Base-by-base conservation (phyloP, 1,140 invertebrate genomes). In the Solenopsis invicta region DNA sequence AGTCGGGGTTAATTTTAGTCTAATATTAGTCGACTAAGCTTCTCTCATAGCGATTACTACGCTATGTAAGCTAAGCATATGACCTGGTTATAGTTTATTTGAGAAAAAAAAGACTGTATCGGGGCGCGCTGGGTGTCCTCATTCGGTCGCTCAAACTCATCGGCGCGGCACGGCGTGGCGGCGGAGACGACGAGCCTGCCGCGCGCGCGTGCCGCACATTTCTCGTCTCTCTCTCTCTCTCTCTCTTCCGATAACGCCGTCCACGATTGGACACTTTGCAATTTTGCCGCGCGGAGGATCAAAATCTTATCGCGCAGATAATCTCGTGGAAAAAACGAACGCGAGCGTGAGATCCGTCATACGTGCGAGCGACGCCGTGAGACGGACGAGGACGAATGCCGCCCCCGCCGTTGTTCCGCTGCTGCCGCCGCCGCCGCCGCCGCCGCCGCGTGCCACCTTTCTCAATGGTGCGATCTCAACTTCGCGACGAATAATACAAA, bases 11-110 rank as follows among this genome's bases (percentile, higher is more conserved):
- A 74, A 84, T 84, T 84, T 84, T 84, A 84, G 80, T 84, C 69
- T 75, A 75, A 84, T 84, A 84, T 84, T 84, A 84, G 54, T 84
- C 69, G 80, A 61, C 80, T 84, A 75, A 74, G 80, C 80, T 84
- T 24, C 80, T 75, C 80, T 75, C 80, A 29, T 29, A 84, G 80
- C 80, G 80, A 84, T 84, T 84, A 84, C 80, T 84, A 84, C 80
- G 80, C 80, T 75, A 81, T 64, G 45, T 75, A 84, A 75, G 72
- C 80, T 84, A 84, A 84, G 69, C 80, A 84, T 84, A 84, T 84
- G 80, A 84, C 80, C 80, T 84, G 80, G 80, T 84, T 84, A 71
- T 56, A 84, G 80, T 84, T 84, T 84, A 84, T 84, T 84, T 84
- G 80, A 84, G 69, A 84, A 84, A 84, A 29, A 84, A 84, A 84